Conservation (phyloP, 2,797 vertebrate species). For the Phataginus tricuspis region DNA sequence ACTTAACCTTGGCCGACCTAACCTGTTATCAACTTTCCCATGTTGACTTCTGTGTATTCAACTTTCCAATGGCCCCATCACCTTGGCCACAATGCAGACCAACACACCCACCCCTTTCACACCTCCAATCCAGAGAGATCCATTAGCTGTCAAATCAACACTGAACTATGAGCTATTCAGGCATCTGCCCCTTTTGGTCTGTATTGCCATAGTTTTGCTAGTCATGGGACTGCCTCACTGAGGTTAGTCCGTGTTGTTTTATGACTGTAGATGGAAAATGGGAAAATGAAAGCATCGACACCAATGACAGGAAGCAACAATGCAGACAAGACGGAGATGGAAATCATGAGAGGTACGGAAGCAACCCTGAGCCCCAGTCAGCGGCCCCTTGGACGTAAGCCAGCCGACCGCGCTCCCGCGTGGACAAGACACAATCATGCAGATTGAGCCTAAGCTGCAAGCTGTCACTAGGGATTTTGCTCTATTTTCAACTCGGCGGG, state of each 20-base stretch:
- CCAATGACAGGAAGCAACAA: neutral
- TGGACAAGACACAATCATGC: neutral
- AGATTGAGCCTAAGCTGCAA: neutral
- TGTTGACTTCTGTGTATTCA: neutral
- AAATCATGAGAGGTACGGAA: neutral
- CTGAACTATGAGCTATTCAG: rapidly evolving
- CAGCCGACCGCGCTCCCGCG: neutral
- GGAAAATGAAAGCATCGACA: neutral
- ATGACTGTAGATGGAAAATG: neutral
- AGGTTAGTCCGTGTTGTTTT: neutral
- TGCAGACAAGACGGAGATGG: neutral
- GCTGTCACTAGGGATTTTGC: neutral
- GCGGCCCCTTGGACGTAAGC: neutral
- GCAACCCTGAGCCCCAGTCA: too few species aligned
- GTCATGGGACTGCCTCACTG: neutral
- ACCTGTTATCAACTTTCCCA: neutral
- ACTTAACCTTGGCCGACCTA: neutral
- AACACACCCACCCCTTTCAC: rapidly evolving
- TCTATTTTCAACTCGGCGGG: neutral
- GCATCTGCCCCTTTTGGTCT: neutral
- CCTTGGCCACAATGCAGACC: neutral
- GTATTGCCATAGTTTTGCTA: neutral
- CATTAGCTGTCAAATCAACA: rapidly evolving
- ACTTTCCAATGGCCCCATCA: neutral
- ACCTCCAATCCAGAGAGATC: neutral